Evolutionary conservation across 2,888 invertebrate genomes (phyloP).

Genomic region (Pharmacophagus antenor): DNA sequence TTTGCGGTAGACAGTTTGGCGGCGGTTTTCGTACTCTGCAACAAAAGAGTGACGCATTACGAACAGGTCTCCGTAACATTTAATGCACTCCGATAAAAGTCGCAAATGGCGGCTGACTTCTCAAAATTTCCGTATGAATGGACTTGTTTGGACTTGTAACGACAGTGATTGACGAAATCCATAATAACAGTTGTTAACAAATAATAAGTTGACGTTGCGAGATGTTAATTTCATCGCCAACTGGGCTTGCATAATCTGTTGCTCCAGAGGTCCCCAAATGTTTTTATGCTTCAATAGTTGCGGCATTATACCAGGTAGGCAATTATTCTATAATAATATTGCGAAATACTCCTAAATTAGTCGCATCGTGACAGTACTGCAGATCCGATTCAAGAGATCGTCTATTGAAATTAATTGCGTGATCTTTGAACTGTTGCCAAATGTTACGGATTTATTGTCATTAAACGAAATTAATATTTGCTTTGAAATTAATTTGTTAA

Average conservation of each 20-base stretch:
- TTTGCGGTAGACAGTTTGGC: conserved; percentile 81
- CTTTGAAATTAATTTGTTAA: conserved; percentile 25
- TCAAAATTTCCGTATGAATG: conserved; percentile 53
- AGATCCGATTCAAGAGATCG: conserved; percentile 61
- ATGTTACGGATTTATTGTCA: conserved; percentile 52
- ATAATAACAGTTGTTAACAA: conserved; percentile 68
- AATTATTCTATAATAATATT: conserved; percentile 65
- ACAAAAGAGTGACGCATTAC: conserved; percentile 37
- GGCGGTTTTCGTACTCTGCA: conserved; percentile 69
- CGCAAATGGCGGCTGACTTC: conserved; percentile 3
- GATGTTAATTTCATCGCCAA: conserved; percentile 62
- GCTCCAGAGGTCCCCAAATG: conserved; percentile 61
- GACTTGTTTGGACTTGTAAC: conserved; percentile 53
- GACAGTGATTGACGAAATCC: conserved; percentile 59
- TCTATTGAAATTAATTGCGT: conserved; percentile 67
- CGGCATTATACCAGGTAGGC: conserved; percentile 47
- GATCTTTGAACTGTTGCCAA: conserved; percentile 72
- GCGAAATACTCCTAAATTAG: conserved; percentile 61
- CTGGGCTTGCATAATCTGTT: conserved; percentile 54
- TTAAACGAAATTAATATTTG: conserved; percentile 29
- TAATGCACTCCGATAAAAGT: conserved; percentile 3
- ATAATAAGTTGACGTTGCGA: conserved; percentile 65
- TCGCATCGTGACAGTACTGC: conserved; percentile 67
- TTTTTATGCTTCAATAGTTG: conserved; percentile 47
- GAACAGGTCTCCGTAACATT: conserved; percentile 15